Evolutionary conservation across 2,113 vertebrate species (phyloP), one percentile per base, ranked within the genome.

Genomic region (Syngnathus floridae): DNA sequence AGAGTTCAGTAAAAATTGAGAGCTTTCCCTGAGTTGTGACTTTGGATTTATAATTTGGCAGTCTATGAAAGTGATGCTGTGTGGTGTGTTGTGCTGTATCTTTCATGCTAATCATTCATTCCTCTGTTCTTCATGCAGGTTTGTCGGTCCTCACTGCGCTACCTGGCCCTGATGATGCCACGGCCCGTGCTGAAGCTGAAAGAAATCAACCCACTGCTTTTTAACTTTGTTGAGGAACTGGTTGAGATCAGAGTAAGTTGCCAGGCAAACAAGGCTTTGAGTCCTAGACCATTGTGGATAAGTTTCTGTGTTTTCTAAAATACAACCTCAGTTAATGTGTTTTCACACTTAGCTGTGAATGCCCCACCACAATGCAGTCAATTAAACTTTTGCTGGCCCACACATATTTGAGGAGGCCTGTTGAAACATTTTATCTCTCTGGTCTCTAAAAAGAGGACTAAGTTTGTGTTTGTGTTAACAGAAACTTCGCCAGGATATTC

Each of bases 401-500:
- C 16, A 2, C 7, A 48, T 48, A 19, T 19, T 48, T 19, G 16
- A 1, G 7, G 19, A 60, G 38, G 31, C 14, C 14, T 12, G 17
- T 60, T 13, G 38, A 40, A 22, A 60, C 22, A 8, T 37, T 37
- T 37, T 4, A 16, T 48, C 45, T 48, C 16, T 48, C 17, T 2
- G 16, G 45, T 58, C 16, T 31, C 26, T 31, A 31, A 31, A 31
- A 31, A 31, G 0, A 37, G 7, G 17, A 41, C 40, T 41, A 3
- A 41, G 51, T 16, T 59, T 64, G 0, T 37, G 4, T 63, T 46
- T 41, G 12, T 67, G 66, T 64, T 75, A 12, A 4, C 87, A 99
- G 97, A 99, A 99, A 85, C 91, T 98, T 62, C 95, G 95, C 64
- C 96, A 98, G 86, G 97, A 99, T 79, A 97, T 99, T 84, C 88